Percentiles rank a stretch among this genome's conserved stretches.
phyloP scores from a whole-genome alignment of 2,888 invertebrate genomes.

The Ochlodes sylvanus region DNA sequence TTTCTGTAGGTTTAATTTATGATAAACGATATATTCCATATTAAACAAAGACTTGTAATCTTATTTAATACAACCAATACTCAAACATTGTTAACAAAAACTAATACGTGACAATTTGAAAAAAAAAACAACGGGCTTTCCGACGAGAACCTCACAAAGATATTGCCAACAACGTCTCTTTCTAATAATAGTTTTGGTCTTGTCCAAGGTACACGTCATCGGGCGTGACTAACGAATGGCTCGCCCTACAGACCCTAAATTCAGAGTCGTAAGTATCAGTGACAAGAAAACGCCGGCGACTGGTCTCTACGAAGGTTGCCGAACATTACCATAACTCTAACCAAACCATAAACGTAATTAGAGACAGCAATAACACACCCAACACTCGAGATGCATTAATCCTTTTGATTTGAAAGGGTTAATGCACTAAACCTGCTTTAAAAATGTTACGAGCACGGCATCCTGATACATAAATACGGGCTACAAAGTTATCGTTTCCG shows the following conservation, averaged over 20 bases:
- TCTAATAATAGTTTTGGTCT: conserved; percentile 85
- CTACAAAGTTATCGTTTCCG: conserved; percentile 63
- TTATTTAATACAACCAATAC: conserved; percentile 19
- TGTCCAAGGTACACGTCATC: conserved; percentile 85
- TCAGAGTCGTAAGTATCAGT: conserved; percentile 84
- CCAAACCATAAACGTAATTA: conserved; percentile 78
- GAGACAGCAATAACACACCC: conserved; percentile 76
- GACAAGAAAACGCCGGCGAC: conserved; percentile 64
- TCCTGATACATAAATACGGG: conserved; percentile 60
- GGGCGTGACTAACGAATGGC: conserved; percentile 85
- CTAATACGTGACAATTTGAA: conserved; percentile 45
- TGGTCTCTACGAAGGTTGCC: conserved; percentile 72
- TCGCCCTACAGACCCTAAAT: conserved; percentile 85
- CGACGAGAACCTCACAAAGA: conserved; percentile 69
- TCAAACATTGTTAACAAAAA: conserved; percentile 37
- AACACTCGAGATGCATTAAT: conserved; percentile 79
- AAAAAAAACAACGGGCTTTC: conserved; percentile 64
- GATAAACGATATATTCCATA: conserved; percentile 44
- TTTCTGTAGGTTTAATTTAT: conserved; percentile 67
- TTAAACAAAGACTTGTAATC: conserved; percentile 38
- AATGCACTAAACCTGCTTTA: conserved; percentile 66
- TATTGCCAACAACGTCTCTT: conserved; percentile 67
- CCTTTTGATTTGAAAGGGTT: conserved; percentile 74
- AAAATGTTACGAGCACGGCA: conserved; percentile 60
- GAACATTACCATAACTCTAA: conserved; percentile 80